A percentile compares a stretch with the other conserved stretches of the same genome.
These are phyloP conservation scores for Xerus inauris DNA, from an alignment of 2,113 vertebrate species.

Conservation along the genomic window DNA sequence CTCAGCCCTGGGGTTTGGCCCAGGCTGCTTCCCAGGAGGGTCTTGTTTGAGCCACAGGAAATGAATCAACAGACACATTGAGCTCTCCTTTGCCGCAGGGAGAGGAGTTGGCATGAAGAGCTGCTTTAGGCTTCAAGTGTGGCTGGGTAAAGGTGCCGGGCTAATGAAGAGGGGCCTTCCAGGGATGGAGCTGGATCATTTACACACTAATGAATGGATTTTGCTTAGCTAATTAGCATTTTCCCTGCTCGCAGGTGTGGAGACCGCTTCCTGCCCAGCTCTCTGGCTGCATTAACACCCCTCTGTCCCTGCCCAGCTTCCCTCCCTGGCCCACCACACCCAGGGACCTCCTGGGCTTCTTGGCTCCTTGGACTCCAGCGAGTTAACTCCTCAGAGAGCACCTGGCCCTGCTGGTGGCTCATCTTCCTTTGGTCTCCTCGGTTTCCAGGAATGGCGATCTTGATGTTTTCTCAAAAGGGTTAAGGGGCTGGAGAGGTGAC, in stretches of 20 bases:
- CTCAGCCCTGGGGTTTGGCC: not conserved
- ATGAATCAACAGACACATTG: not conserved
- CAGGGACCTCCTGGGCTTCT: not conserved
- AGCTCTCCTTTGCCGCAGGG: not conserved
- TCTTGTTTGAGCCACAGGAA: not conserved
- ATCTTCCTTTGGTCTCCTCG: not conserved
- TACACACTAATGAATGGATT: too few species aligned
- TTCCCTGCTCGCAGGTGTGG: too few species aligned
- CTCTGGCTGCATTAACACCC: not conserved
- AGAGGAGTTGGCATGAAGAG: not conserved
- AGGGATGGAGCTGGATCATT: not conserved
- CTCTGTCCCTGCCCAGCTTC: not conserved
- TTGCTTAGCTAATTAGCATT: too few species aligned
- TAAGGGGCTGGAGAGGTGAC: not conserved
- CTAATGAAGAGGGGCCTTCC: not conserved
- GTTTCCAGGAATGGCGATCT: not conserved
- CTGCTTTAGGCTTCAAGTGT: too few species aligned
- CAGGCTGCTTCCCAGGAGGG: fast-evolving
- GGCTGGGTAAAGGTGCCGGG: not conserved
- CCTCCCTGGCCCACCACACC: not conserved
- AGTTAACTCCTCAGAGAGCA: not conserved
- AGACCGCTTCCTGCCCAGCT: not conserved
- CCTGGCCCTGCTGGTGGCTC: not conserved
- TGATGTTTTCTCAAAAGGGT: not conserved
- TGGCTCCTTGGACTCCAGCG: not conserved